These are phyloP conservation scores for Drosophila parthenogenetica DNA, from an alignment of 2,888 invertebrate genomes.

Conservation along the genomic window DNA sequence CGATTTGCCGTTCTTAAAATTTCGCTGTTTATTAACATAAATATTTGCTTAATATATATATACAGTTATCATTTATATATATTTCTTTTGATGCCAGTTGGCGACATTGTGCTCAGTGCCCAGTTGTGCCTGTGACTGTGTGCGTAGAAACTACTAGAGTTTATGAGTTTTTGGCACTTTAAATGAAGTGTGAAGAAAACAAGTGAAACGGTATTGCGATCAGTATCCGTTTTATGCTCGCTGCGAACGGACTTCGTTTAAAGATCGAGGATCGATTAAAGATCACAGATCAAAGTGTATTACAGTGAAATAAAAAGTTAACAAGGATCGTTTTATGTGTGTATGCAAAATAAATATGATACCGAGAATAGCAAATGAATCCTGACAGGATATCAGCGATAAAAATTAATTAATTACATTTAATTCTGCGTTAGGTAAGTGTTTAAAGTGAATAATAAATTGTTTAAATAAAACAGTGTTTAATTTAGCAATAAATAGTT, in stretches of 20 bases:
- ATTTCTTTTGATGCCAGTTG: slow-evolving; percentile 58
- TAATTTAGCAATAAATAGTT: background rate
- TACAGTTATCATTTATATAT: slow-evolving; percentile 44
- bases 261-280: slow-evolving; percentile 21
- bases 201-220: slow-evolving; percentile 48
- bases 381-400: slow-evolving; percentile 59
- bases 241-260: slow-evolving; percentile 45
- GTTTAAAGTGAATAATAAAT: background rate
- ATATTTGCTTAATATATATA: slow-evolving; percentile 71
- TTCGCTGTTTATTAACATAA: slow-evolving; percentile 63
- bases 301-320: background rate
- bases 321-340: background rate
- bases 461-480: no score
- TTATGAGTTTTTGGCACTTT: slow-evolving; percentile 58
- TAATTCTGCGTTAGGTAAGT: slow-evolving; percentile 28
- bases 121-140: slow-evolving; percentile 15
- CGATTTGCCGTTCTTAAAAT: slow-evolving; percentile 66
- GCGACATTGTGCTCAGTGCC: slow-evolving; percentile 40
- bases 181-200: slow-evolving; percentile 71
- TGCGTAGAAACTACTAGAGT: slow-evolving; percentile 66
- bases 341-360: slow-evolving; percentile 51
- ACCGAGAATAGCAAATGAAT: slow-evolving; percentile 59
- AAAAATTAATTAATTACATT: background rate
- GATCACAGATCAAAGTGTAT: background rate
- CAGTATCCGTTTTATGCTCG: slow-evolving; percentile 74